Conservation (phyloP, 2,113 vertebrate species). For the Apodemus sylvaticus region DNA sequence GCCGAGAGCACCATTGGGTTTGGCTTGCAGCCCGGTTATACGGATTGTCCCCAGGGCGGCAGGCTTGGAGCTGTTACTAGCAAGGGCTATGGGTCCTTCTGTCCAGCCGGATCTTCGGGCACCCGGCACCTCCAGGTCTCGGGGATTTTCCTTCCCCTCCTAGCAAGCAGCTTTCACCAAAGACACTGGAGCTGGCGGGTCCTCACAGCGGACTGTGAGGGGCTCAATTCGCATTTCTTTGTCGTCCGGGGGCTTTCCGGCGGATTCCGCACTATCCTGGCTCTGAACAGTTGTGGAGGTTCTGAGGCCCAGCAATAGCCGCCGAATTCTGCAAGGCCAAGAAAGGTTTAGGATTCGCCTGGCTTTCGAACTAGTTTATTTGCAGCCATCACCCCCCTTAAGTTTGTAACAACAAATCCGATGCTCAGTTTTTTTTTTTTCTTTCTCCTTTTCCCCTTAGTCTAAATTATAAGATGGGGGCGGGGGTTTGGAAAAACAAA, state of each 20-base stretch:
- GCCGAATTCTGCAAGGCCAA: conserved; percentile 68
- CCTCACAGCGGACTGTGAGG: background rate
- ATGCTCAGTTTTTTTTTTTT: conserved; percentile 25
- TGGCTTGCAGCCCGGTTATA: background rate
- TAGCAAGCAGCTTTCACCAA: background rate
- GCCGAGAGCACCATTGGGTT: background rate
- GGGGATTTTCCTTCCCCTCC: background rate
- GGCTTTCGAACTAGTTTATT: conserved; percentile 74
- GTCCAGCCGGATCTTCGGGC: rapidly evolving
- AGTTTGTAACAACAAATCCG: conserved; percentile 72
- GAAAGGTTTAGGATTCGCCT: conserved; percentile 66
- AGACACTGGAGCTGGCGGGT: background rate
- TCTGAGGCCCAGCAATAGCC: conserved; percentile 81
- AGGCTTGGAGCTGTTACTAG: background rate
- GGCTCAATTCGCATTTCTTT: conserved; percentile 50
- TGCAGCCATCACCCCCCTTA: conserved; percentile 69
- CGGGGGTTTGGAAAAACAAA: conserved; percentile 22
- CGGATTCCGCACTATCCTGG: background rate
- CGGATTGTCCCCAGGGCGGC: background rate
- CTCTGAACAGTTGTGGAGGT: conserved; percentile 79
- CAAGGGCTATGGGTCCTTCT: background rate
- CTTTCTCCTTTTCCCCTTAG: conserved; percentile 56
- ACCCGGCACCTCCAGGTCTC: background rate
- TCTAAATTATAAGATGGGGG: background rate
- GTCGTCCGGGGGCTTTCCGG: background rate